phyloP scores from a whole-genome alignment of 2,113 vertebrate genomes.

The Myotis davidii region DNA sequence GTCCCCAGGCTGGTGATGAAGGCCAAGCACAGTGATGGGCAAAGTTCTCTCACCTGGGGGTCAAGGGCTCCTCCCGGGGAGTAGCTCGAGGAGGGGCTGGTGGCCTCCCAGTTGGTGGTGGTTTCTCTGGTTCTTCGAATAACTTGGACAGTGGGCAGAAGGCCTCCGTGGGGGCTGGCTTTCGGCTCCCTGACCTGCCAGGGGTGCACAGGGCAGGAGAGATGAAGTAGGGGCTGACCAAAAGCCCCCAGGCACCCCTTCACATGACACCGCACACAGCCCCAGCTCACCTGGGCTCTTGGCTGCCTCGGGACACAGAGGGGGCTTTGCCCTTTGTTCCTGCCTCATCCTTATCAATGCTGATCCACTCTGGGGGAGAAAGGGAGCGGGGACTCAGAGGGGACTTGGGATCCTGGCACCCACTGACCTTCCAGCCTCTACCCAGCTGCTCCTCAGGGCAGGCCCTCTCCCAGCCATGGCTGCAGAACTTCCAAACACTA shows the following conservation, averaged over 20 bases:
- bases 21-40: background rate
- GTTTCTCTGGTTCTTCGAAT: conserved; percentile 91
- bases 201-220: background rate
- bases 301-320: conserved; percentile 84
- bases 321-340: conserved; percentile 90
- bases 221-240: background rate
- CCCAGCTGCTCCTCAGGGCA: background rate
- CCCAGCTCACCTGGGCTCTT: conserved; percentile 85
- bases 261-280: background rate
- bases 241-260: background rate
- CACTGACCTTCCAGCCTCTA: background rate
- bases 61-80: conserved; percentile 86
- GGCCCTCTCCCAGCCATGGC: background rate
- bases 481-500: background rate
- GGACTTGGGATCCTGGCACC: background rate
- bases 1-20: background rate
- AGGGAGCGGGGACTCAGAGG: background rate
- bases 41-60: conserved; percentile 84
- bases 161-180: conserved; percentile 73
- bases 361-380: conserved; percentile 93
- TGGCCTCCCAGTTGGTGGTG: conserved; percentile 75
- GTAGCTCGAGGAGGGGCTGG: conserved; percentile 80
- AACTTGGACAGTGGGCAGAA: conserved; percentile 84
- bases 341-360: conserved; percentile 94
- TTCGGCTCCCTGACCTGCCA: conserved; percentile 87